Base-by-base conservation (phyloP, 2,888 invertebrate genomes). In the Gisinianus flammeolus region DNA sequence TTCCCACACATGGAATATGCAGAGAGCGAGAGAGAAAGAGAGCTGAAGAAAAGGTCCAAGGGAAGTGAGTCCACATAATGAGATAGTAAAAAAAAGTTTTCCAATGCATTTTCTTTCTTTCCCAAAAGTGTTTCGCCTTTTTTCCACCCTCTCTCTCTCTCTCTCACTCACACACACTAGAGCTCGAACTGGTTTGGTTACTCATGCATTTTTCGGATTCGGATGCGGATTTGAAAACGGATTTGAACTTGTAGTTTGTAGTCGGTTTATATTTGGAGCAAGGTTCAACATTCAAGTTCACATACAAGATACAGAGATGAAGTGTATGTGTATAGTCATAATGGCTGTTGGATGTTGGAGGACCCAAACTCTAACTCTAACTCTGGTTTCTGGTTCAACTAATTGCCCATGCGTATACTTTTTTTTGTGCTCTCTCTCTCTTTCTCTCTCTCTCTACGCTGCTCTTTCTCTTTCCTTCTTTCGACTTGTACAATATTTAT, bases 1-100 rank as follows among this genome's bases (percentile, higher is more conserved):
- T n/a, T n/a, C n/a, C n/a, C n/a, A n/a, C n/a, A n/a, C n/a, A n/a
- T n/a, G n/a, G n/a, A n/a, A n/a, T n/a, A n/a, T n/a, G n/a, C n/a
- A n/a, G n/a, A n/a, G n/a, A n/a, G n/a, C n/a, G n/a, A 44, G 44
- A 44, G 19, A 35, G 35, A 35, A 35, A 12, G 19, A 44, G 44
- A 44, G 44, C 19, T 16, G 19, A 44, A 2, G 44, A 44, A 44
- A 44, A 44, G 44, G 44, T 2, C 44, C 28, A 28, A 28, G 62
- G 28, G 28, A 26, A 62, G 28, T 12, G 26, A 44, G 68, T 68
- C 44, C 68, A 68, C n/a, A 44, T 68, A 68, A 68, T 68, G 44
- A 68, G 68, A 44, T 68, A 22, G 68, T 35, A 44, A 33, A 16
- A 8, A 44, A 68, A 68, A 44, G 10, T 31, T 31, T 33, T 16